phyloP scores from a whole-genome alignment of 2,797 vertebrate species.

The Cyclura pinguis region DNA sequence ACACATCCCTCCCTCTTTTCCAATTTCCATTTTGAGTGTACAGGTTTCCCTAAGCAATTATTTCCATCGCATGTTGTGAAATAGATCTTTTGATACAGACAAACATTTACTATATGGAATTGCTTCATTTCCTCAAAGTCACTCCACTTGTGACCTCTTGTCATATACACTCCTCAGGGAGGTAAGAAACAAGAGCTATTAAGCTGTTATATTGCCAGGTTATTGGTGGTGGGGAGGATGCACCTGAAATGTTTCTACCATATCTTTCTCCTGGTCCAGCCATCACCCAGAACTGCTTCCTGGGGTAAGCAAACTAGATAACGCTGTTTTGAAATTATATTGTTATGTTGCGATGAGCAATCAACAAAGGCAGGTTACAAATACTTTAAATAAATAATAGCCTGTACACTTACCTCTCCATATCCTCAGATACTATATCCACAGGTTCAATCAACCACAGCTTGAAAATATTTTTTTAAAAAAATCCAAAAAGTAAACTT shows the following conservation, averaged over 20 bases:
- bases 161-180: neutral
- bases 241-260: neutral
- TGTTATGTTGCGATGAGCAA: neutral
- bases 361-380: neutral
- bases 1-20: neutral
- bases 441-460: too few species aligned
- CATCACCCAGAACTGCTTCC: neutral
- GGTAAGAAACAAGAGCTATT: neutral
- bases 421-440: too few species aligned
- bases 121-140: slow-evolving; percentile 11
- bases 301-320: neutral
- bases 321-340: neutral
- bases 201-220: neutral
- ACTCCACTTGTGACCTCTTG: slow-evolving; percentile 14
- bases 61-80: neutral
- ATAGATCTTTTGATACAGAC: slow-evolving; percentile 17
- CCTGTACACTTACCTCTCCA: too few species aligned
- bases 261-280: neutral
- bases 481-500: too few species aligned
- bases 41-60: slow-evolving; percentile 8
- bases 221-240: neutral
- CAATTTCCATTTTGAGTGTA: slow-evolving; percentile 17
- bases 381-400: neutral
- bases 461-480: too few species aligned
- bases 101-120: slow-evolving; percentile 30